Conservation (phyloP, 2,113 vertebrate genomes). For the Atrichornis clamosus region DNA sequence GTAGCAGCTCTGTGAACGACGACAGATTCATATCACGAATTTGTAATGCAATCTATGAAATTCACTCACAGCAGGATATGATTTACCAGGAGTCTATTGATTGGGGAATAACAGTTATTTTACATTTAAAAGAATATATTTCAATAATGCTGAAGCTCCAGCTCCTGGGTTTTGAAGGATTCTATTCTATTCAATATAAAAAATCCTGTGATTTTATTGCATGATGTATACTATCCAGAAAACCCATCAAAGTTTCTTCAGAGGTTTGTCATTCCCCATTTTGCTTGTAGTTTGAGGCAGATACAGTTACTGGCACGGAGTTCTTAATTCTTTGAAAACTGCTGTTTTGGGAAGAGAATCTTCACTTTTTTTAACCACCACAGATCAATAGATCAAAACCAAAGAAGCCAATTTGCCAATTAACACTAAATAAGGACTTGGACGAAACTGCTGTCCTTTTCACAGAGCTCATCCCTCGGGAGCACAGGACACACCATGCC, state of each 20-base stretch:
- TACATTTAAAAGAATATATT: slow-evolving; percentile 10
- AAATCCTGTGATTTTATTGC: not conserved
- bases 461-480: not conserved
- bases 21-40: not conserved
- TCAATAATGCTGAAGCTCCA: not conserved
- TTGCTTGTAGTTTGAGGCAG: not conserved
- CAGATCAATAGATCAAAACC: not conserved
- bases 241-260: not conserved
- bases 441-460: not conserved
- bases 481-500: not conserved
- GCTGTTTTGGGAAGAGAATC: not conserved
- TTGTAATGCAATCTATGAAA: slow-evolving; percentile 7
- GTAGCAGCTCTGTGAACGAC: not conserved
- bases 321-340: not conserved
- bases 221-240: not conserved
- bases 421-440: not conserved
- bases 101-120: slow-evolving; percentile 23
- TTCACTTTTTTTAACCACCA: not conserved
- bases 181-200: not conserved
- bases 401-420: not conserved
- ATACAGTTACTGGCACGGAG: not conserved
- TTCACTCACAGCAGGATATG: not conserved
- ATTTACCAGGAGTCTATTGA: slow-evolving; percentile 7
- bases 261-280: not conserved
- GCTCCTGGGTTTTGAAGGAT: not conserved